Evolutionary conservation across 2,113 vertebrate genomes (phyloP), one percentile per base, ranked within the genome.

Genomic region (Mionectes macconnelli): DNA sequence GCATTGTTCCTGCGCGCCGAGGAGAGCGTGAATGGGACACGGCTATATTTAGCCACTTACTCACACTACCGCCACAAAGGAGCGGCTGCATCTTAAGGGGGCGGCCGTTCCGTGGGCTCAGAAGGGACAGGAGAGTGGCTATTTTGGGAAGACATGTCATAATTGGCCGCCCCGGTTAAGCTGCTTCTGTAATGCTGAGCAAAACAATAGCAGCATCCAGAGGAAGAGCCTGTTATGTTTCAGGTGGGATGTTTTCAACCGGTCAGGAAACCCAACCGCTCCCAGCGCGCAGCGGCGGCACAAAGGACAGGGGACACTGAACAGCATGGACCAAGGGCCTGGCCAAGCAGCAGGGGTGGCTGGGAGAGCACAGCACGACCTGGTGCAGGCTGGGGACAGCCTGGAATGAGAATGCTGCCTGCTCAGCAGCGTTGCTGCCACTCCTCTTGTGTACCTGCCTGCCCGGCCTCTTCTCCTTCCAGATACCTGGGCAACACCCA

Each of bases 171-270:
- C 95, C 96, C 93, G 96, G 97, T 93, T 96, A 96, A 97, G 97
- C 96, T 76, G 94, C 97, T 97, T 97, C 98, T 97, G 97, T 96
- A 97, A 98, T 92, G 95, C 93, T 12, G 88, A 97, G 96, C 96
- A 95, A 97, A 98, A 98, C 97, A 98, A 98, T 98, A 98, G 98
- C 97, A 96, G 96, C 97, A 97, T 96, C 94, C 95, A 98, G 97
- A 98, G 98, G 98, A 98, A 98, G 98, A 97, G 97, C 96, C 97
- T 98, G 98, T 98, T 98, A 97, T 98, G 98, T 97, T 98, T 98
- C 98, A 98, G 98, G 98, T 98, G 98, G 98, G 98, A 97, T 98
- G 97, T 97, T 98, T 97, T 97, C 97, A 97, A 97, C 97, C 87
- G 97, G 94, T 96, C 98, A 98, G 98, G 98, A 98, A 98, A 97